These are phyloP conservation scores for Poecilia wingei DNA, from an alignment of 2,797 vertebrate species.

Conservation along the genomic window DNA sequence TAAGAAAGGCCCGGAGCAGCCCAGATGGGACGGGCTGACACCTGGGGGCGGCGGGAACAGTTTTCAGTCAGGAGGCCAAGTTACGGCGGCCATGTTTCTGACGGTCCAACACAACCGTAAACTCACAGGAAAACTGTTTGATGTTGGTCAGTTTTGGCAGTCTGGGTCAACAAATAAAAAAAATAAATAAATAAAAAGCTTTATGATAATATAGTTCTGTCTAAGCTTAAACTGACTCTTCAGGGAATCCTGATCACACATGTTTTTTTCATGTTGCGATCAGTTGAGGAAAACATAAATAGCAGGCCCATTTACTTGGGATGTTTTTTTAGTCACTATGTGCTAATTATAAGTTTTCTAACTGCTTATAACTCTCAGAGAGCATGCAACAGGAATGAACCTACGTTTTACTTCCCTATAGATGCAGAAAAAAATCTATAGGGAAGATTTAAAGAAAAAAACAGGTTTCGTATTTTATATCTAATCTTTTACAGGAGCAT, in stretches of 20 bases:
- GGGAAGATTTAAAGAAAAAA: background rate
- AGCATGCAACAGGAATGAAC: background rate
- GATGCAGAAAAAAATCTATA: background rate
- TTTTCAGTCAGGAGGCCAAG: conserved; percentile 36
- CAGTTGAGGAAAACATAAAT: background rate
- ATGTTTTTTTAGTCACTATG: background rate
- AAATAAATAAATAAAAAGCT: background rate
- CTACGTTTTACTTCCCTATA: background rate
- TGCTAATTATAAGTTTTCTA: background rate
- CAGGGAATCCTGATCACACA: background rate
- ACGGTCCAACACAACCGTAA: background rate
- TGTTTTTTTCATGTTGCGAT: background rate
- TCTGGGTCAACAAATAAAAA: background rate
- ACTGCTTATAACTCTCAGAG: background rate
- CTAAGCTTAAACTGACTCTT: background rate
- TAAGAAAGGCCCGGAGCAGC: conserved; percentile 44
- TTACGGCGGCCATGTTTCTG: background rate
- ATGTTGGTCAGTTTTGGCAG: background rate
- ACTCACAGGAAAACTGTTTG: background rate
- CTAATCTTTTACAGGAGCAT: background rate
- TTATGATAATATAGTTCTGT: background rate
- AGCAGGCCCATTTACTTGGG: background rate
- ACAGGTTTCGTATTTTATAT: background rate
- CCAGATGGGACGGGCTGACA: conserved; percentile 53
- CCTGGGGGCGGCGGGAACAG: conserved; percentile 54